Evolutionary conservation across 2,888 invertebrate genomes (phyloP).

Genomic region (Nipponacmea schrenckii): DNA sequence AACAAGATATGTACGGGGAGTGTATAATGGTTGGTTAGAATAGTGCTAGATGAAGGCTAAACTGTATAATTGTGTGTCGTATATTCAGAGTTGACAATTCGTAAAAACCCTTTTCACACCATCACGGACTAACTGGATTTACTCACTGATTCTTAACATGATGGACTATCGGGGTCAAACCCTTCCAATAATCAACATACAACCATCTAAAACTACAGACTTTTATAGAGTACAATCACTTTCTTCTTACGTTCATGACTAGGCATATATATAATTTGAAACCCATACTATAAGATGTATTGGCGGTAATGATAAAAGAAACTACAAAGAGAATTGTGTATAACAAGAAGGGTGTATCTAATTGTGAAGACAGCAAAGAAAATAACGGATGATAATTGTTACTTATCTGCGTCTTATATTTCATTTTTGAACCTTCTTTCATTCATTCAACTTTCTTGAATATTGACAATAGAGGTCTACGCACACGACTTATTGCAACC

Average conservation of each 20-base stretch:
- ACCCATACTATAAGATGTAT: neutral
- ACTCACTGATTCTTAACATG: slow-evolving; percentile 25
- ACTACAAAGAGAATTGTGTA: neutral
- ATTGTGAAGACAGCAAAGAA: neutral
- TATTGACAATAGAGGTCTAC: too few relatives aligned
- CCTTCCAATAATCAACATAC: neutral
- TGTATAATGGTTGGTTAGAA: slow-evolving; percentile 5
- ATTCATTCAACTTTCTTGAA: too few relatives aligned
- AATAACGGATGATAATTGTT: neutral
- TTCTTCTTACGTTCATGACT: slow-evolving; percentile 19
- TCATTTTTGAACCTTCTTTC: neutral
- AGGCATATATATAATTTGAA: slow-evolving; percentile 11
- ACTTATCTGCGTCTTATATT: slow-evolving; percentile 1
- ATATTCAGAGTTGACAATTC: slow-evolving; percentile 21
- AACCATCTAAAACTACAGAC: neutral
- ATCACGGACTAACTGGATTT: slow-evolving; percentile 34
- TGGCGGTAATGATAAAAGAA: slow-evolving; percentile 1
- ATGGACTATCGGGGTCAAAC: slow-evolving; percentile 17
- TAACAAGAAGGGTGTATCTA: neutral
- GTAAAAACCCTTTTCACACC: slow-evolving; percentile 30
- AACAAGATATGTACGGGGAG: slow-evolving; percentile 22
- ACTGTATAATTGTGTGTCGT: slow-evolving; percentile 8
- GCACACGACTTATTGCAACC: too few relatives aligned
- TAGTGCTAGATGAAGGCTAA: neutral
- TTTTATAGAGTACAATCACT: slow-evolving; percentile 9